phyloP scores from a whole-genome alignment of 2,113 vertebrate genomes.

The Gambusia holbrooki region DNA sequence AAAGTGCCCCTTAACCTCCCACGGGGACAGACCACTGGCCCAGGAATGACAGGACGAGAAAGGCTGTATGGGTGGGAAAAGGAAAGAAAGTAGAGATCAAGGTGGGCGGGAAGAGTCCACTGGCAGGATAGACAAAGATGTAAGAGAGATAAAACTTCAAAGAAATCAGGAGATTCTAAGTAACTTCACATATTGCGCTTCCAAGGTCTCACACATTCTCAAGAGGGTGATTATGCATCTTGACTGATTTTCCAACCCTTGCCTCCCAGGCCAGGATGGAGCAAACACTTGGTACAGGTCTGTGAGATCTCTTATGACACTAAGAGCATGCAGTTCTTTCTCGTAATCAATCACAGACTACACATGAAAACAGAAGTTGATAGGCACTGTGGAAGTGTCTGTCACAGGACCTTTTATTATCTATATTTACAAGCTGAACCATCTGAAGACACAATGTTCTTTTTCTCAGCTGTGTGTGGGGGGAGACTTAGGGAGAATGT shows the following conservation, averaged over 20 bases:
- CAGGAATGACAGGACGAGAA: constrained; percentile 72
- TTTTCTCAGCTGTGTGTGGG: constrained; percentile 20
- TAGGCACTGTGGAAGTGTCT: constrained; percentile 22
- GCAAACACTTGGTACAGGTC: constrained; percentile 36
- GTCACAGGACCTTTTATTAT: constrained; percentile 4
- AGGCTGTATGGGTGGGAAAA: constrained; percentile 68
- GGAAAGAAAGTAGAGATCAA: constrained; percentile 55
- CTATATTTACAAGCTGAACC: constrained; percentile 47
- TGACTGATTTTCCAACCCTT: constrained; percentile 59
- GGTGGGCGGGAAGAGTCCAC: constrained; percentile 59
- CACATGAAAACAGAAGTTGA: constrained; percentile 34
- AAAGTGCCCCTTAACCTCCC: constrained; percentile 77
- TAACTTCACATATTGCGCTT: constrained; percentile 74
- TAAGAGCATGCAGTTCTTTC: constrained; percentile 20
- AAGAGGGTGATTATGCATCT: constrained; percentile 65
- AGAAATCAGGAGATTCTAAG: constrained; percentile 69
- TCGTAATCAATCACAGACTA: constrained; percentile 36
- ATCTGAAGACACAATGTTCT: constrained; percentile 39
- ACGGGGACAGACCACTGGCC: constrained; percentile 65
- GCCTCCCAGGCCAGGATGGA: constrained; percentile 49
- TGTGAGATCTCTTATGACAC: constrained; percentile 43
- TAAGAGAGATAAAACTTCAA: constrained; percentile 70
- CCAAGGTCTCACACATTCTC: constrained; percentile 60
- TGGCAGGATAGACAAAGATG: constrained; percentile 61
- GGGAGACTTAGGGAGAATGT: constrained; percentile 31